Evolutionary conservation across 1,140 invertebrate genomes (phyloP), one percentile per base, ranked within the genome.

Genomic region (Pectinophora gossypiella): DNA sequence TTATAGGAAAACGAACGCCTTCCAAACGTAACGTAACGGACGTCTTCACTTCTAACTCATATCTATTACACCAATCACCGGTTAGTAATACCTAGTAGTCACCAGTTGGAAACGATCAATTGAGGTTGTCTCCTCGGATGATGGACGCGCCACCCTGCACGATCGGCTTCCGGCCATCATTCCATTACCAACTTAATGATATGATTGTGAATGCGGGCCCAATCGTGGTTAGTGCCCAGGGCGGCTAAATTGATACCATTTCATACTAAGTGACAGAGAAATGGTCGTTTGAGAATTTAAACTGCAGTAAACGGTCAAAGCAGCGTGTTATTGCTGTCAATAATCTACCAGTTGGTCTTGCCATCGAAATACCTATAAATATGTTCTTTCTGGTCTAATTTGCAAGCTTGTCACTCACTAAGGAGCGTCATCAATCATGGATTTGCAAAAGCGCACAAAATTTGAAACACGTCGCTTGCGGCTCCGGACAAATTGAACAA

Each of bases 101-200:
- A 32, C 27, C 27, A 32, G 27, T 32, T n/a, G 27, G 9, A 32
- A 12, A 12, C 27, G 27, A 32, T 58, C 65, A 79, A 79, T 82
- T 82, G 72, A 63, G 55, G 49, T 51, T 70, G 78, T 77, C 74
- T 54, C 54, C 59, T 12, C 43, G 51, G 59, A 77, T 66, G 76
- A 76, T 63, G 60, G 73, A 80, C 70, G 70, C 67, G 61, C 52
- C 70, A 70, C 71, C 75, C 76, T 50, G 70, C 56, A 64, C 27
- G 38, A 64, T 58, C 63, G 50, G 56, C 59, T 69, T 75, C 75
- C 76, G 66, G 70, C 60, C 56, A 78, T 82, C 74, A 72, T 76
- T 68, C 73, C 74, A 78, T 79, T 77, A 70, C 47, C 12, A 3
- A 49, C 56, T 42, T 19, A 40, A 45, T 56, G 22, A 36, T 35